Base-by-base conservation (phyloP, 64 coral and sea anemone species). In the Cladopsammia gracilis region DNA sequence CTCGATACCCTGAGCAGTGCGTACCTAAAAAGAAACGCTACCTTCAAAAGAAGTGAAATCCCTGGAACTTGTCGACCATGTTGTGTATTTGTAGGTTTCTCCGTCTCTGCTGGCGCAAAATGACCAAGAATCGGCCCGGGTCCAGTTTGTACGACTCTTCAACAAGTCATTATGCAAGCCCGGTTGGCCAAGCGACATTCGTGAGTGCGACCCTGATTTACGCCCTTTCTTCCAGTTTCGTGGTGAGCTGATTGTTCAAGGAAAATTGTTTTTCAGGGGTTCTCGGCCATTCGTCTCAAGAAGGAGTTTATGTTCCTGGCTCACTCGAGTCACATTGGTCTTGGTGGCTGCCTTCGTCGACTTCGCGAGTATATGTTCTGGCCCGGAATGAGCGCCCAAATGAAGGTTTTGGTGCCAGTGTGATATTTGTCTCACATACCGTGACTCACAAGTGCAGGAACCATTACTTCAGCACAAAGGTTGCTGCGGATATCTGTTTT, bases 321-420 rank as follows among this genome's bases (percentile, higher is more conserved):
- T n/a, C n/a, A n/a, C n/a, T n/a, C n/a, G n/a, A n/a, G n/a, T n/a
- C n/a, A n/a, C n/a, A 44, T 3, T 2, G 34, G 70, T 5, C 43
- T 73, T 13, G 44, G 70, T 13, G 34, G 70, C 5, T 74, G 71
- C 14, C n/a, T 46, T 73, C 70, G 10, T 5, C 43, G 34, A 5
- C 34, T 47, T 44, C 34, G 10, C 3, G 43, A 73, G 15, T 73
- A 42, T 26, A 47, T 46, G 70, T n/a, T n/a, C n/a, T 89, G 87
- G 73, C 73, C 58, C 25, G 58, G 34, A n/a, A 89, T 89, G 87
- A 89, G 70, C 24, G 34, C 72, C n/a, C 26, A 60, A 64, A 78
- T 78, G 25, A 66, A 18, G 10, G 73, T 77, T 12, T 48, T 75
- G 26, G 61, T 76, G 25, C 24, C 56, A 88, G 5, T 88, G 86